Percentiles rank a stretch among this genome's conserved stretches.
These are phyloP conservation scores for Nematolebias whitei DNA, from an alignment of 2,113 vertebrate species.

Conservation along the genomic window DNA sequence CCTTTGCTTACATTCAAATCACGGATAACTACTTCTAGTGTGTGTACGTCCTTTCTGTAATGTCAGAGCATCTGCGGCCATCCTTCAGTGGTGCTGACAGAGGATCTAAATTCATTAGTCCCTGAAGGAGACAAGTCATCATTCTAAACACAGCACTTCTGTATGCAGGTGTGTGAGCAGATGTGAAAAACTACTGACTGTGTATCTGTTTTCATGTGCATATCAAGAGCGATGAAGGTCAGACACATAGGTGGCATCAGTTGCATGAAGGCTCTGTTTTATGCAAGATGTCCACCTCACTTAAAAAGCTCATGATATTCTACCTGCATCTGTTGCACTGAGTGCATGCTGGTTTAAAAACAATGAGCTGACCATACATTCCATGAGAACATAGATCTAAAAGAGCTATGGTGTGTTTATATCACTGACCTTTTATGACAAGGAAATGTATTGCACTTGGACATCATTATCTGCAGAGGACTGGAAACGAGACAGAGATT, in stretches of 20 bases:
- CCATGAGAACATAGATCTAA: slow-evolving; percentile 30
- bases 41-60: slow-evolving; percentile 26
- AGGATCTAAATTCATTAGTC: slow-evolving; percentile 67
- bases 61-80: slow-evolving; percentile 29
- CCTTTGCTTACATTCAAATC: slow-evolving; percentile 18
- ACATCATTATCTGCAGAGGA: neutral
- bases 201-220: slow-evolving; percentile 26
- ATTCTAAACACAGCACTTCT: slow-evolving; percentile 35
- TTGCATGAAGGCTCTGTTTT: slow-evolving; percentile 47
- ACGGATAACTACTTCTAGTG: neutral
- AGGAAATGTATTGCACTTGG: slow-evolving; percentile 7
- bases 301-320: slow-evolving; percentile 50
- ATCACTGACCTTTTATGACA: slow-evolving; percentile 27
- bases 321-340: slow-evolving; percentile 38
- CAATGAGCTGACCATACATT: slow-evolving; percentile 17
- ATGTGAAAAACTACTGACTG: slow-evolving; percentile 11
- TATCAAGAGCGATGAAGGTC: slow-evolving; percentile 60
- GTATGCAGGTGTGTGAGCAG: slow-evolving; percentile 23
- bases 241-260: slow-evolving; percentile 54
- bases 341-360: slow-evolving; percentile 4
- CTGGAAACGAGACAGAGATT: neutral
- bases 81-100: slow-evolving; percentile 69
- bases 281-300: slow-evolving; percentile 39
- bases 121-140: slow-evolving; percentile 55
- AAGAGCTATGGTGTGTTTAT: neutral